Evolutionary conservation across 2,113 vertebrate species (phyloP), one percentile per base, ranked within the genome.

Genomic region (Oxyruncus cristatus): DNA sequence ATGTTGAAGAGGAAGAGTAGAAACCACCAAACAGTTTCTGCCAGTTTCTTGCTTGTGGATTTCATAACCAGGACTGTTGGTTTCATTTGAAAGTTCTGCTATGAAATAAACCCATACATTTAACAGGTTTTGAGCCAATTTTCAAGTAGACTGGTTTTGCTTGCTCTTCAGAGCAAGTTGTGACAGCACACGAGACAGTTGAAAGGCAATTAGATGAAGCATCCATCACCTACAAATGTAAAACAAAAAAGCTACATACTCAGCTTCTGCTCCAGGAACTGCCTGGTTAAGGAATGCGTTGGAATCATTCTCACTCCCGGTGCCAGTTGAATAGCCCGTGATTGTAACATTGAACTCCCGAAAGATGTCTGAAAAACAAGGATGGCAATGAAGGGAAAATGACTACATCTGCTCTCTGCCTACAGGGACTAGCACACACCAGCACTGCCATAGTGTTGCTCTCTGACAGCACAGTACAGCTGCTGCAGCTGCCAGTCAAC

Each of bases 221-320:
- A 94, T 46, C 58, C 73, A 66, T 58, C 84, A 77, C 58, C 63
- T 91, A 75, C 12, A 70, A 65, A 66, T 6, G 53, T 55, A 76
- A 77, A 90, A 6, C 53, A 87, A 62, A 82, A 82, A 87, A 50
- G 72, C 27, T 81, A 65, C 96, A 0, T 98, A 98, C 98, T 95
- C 93, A 93, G 98, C 97, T 92, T 97, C 97, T 12, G 99, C 98
- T 97, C 98, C 98, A 6, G 99, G 83, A 71, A 99, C 98, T 61
- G 99, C 99, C 96, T 99, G 99, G 95, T 99, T 99, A 82, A 99
- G 97, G 97, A 98, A 99, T 0, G 99, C 98, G 22, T 84, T 67
- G 0, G 89, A 42, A 13, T 88, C 74, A 19, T 74, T 71, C 47
- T 93, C 88, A 0, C 58, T 77, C 8, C 99, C 98, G 0, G 59